These are phyloP conservation scores for Silurus glanis DNA, from an alignment of 2,113 vertebrate genomes.

Conservation along the genomic window DNA sequence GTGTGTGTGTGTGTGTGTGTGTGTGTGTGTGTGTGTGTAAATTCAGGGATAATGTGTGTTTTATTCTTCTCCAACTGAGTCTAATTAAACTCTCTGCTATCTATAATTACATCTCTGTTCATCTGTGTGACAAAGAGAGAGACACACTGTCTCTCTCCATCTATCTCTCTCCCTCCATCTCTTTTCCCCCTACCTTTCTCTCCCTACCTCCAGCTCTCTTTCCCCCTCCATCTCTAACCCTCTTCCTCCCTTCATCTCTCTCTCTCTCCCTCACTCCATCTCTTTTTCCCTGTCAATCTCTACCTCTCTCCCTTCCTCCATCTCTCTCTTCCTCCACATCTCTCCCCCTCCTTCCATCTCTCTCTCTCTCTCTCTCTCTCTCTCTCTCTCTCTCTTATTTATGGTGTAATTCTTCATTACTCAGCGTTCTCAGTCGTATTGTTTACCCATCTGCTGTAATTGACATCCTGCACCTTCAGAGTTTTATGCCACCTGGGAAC, in stretches of 20 bases:
- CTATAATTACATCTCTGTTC: constrained; percentile 38
- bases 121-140: constrained; percentile 6
- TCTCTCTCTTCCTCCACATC: background rate
- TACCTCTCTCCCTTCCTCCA: background rate
- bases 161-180: too few relatives aligned
- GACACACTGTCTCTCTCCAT: background rate
- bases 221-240: background rate
- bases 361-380: background rate
- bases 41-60: constrained; percentile 5
- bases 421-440: background rate
- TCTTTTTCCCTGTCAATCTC: too few relatives aligned
- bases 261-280: background rate
- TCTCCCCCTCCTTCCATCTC: background rate
- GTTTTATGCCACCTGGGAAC: background rate
- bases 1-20: constrained; percentile 14
- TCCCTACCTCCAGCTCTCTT: too few relatives aligned
- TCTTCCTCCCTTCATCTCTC: background rate
- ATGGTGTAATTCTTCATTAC: background rate
- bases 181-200: too few relatives aligned
- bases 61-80: background rate
- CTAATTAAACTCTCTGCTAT: constrained; percentile 32
- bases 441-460: constrained; percentile 18
- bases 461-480: background rate
- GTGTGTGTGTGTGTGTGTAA: background rate
- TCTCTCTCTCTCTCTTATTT: background rate